phyloP scores from a whole-genome alignment of 53 echinoderm and acorn worm genomes.

The Paelopatides confundens region DNA sequence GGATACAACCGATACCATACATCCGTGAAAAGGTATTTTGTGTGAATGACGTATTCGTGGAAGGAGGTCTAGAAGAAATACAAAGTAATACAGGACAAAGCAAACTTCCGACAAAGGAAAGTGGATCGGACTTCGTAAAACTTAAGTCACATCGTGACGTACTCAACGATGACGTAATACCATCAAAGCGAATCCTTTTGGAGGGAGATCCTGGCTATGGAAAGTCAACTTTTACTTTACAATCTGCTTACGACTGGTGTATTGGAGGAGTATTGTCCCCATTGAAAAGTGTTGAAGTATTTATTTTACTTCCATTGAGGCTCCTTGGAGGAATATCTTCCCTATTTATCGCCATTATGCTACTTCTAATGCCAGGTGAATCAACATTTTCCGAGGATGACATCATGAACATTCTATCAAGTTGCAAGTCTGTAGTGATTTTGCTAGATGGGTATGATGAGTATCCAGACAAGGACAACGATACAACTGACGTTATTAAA shows the following conservation, averaged over 20 bases:
- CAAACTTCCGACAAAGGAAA: too few relatives aligned
- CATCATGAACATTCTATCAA: neutral
- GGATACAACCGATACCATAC: neutral
- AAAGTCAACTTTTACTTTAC: neutral
- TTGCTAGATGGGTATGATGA: conserved; percentile 9
- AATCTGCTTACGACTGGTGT: conserved; percentile 9
- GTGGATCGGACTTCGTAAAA: too few relatives aligned
- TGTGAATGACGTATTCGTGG: neutral
- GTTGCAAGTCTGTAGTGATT: neutral
- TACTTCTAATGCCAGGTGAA: conserved; percentile 1
- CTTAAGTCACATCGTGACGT: neutral
- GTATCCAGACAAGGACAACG: conserved; percentile 11
- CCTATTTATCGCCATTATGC: neutral
- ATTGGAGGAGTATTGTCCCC: neutral
- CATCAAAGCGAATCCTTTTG: neutral
- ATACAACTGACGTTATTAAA: too few relatives aligned
- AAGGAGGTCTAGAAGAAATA: neutral
- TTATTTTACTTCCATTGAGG: neutral
- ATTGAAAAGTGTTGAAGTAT: neutral
- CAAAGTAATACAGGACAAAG: too few relatives aligned
- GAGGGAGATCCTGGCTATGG: conserved; percentile 12
- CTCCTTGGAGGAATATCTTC: neutral
- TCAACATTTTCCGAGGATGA: neutral
- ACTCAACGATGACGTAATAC: neutral
- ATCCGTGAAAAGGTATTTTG: neutral